Conservation (phyloP, 1,140 invertebrate species). For the Temnothorax longispinosus region DNA sequence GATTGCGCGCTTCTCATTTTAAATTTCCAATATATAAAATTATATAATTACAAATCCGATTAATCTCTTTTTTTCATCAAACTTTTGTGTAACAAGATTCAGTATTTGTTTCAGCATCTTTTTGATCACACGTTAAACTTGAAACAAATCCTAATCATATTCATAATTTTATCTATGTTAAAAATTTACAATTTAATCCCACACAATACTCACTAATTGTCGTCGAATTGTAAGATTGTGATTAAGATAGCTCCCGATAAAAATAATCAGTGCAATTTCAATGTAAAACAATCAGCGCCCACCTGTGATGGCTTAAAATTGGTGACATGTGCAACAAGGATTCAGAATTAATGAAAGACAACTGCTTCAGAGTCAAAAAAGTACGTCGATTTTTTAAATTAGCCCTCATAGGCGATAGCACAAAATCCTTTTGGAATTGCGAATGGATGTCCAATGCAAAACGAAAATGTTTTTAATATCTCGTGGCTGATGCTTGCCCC, state of each 20-base stretch:
- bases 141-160: slow-evolving; percentile 7
- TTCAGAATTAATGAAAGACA: slow-evolving; percentile 30
- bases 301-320: neutral
- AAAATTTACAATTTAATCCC: slow-evolving; percentile 48
- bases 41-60: slow-evolving; percentile 8
- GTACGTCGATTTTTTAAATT: slow-evolving; percentile 34
- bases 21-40: slow-evolving; percentile 14
- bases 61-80: slow-evolving; percentile 25
- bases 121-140: neutral
- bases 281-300: slow-evolving; percentile 10
- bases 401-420: slow-evolving; percentile 4
- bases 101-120: slow-evolving; percentile 6
- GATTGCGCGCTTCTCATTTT: slow-evolving; percentile 10
- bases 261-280: slow-evolving; percentile 2
- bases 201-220: neutral
- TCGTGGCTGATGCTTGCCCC: slow-evolving; percentile 45
- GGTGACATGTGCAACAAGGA: neutral
- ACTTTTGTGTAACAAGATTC: slow-evolving; percentile 11
- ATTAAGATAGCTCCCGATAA: neutral
- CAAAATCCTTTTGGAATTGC: slow-evolving; percentile 8
- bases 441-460: slow-evolving; percentile 39
- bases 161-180: slow-evolving; percentile 17
- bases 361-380: slow-evolving; percentile 14
- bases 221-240: neutral
- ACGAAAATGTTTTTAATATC: slow-evolving; percentile 28